Conservation (phyloP, 2,113 vertebrate species). For the Puma concolor region DNA sequence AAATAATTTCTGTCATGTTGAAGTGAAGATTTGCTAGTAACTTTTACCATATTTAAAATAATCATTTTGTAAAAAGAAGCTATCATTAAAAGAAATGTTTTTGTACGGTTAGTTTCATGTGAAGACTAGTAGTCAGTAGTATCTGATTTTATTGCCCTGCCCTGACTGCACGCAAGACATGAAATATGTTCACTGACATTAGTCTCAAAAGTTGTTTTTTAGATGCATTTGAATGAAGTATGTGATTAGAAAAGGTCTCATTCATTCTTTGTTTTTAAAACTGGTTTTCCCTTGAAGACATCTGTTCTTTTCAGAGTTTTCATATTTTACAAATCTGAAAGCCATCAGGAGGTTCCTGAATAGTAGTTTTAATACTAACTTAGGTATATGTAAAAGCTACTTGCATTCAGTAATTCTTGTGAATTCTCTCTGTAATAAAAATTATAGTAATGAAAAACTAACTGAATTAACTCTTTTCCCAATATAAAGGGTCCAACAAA, state of each 20-base stretch:
- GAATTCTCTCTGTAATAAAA: background rate
- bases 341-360: background rate
- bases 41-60: constrained; percentile 33
- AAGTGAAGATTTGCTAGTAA: constrained; percentile 13
- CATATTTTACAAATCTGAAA: constrained; percentile 8
- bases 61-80: constrained; percentile 46
- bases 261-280: background rate
- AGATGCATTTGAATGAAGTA: constrained; percentile 40
- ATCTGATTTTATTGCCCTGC: background rate
- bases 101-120: background rate
- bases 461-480: constrained; percentile 15
- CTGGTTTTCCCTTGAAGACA: background rate
- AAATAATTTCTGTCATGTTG: constrained; percentile 5
- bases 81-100: constrained; percentile 35
- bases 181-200: background rate
- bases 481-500: constrained; percentile 94
- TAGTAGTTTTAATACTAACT: constrained; percentile 35
- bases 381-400: background rate
- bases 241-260: constrained; percentile 36
- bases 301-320: constrained; percentile 30
- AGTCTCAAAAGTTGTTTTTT: constrained; percentile 33
- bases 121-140: background rate
- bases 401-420: constrained; percentile 40
- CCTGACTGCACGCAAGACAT: background rate
- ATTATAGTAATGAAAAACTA: constrained; percentile 14